Evolutionary conservation across 2,113 vertebrate species (phyloP).

Genomic region (Calyptommatus sinebrachiatus): DNA sequence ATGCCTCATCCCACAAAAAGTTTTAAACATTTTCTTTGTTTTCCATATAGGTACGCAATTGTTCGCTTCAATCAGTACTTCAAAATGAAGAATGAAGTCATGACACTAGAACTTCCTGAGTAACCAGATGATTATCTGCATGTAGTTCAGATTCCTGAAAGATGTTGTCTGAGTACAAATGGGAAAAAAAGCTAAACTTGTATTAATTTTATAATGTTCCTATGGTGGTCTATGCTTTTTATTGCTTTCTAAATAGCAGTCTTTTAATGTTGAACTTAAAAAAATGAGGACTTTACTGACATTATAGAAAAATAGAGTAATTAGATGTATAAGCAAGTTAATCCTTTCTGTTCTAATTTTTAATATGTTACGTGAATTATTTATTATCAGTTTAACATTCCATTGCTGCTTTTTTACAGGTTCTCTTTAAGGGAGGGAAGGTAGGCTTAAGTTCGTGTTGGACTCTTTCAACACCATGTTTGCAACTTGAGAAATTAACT

Average conservation of each 20-base stretch:
- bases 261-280: slow-evolving; percentile 69
- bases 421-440: slow-evolving; percentile 57
- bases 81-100: slow-evolving; percentile 92
- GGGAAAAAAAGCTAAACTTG: slow-evolving; percentile 68
- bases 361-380: slow-evolving; percentile 75
- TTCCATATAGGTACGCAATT: slow-evolving; percentile 84
- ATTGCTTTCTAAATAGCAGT: slow-evolving; percentile 61
- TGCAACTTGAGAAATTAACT: slow-evolving; percentile 57
- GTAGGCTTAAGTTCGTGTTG: slow-evolving; percentile 61
- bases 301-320: slow-evolving; percentile 56
- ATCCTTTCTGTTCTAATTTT: slow-evolving; percentile 68
- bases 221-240: slow-evolving; percentile 72
- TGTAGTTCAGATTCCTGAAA: slow-evolving; percentile 53
- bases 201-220: slow-evolving; percentile 70
- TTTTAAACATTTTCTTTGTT: slow-evolving; percentile 20
- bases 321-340: slow-evolving; percentile 66
- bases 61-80: slow-evolving; percentile 96
- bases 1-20: rapidly evolving
- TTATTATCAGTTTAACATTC: slow-evolving; percentile 75
- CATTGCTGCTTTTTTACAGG: slow-evolving; percentile 66
- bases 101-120: slow-evolving; percentile 82
- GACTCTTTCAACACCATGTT: slow-evolving; percentile 52
- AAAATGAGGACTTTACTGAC: slow-evolving; percentile 66
- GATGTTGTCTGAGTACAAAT: slow-evolving; percentile 68
- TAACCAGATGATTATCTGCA: slow-evolving; percentile 67